Conservation (phyloP, 1,140 invertebrate genomes). For the Anastatus disparis region DNA sequence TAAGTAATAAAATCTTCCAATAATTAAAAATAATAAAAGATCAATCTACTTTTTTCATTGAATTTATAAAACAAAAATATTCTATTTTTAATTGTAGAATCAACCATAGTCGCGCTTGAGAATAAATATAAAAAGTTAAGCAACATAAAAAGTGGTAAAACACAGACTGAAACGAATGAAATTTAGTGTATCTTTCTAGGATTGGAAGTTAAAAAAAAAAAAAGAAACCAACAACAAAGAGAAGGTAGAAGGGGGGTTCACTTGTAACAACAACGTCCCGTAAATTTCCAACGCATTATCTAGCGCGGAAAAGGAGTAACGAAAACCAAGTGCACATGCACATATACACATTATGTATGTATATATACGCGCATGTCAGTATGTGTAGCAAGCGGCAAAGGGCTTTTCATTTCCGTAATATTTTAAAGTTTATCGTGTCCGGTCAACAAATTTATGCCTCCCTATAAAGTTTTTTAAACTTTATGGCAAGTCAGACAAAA, state of each 20-base stretch:
- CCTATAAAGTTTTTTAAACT: constrained; percentile 59
- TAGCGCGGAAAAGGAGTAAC: constrained; percentile 64
- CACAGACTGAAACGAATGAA: constrained; percentile 55
- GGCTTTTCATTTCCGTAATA: constrained; percentile 66
- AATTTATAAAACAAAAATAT: too few relatives aligned
- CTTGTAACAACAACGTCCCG: constrained; percentile 58
- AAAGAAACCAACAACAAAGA: not conserved
- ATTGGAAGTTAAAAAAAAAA: too few relatives aligned
- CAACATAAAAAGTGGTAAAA: constrained; percentile 16
- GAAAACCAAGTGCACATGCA: constrained; percentile 47
- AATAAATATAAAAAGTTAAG: too few relatives aligned
- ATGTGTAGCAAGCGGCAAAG: constrained; percentile 50
- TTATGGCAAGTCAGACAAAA: constrained; percentile 36
- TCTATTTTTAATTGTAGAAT: too few relatives aligned
- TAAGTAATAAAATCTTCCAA: too few relatives aligned
- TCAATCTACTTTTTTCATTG: too few relatives aligned
- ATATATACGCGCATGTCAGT: too few relatives aligned
- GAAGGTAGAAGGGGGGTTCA: constrained; percentile 50
- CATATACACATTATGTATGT: too few relatives aligned
- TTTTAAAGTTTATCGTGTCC: constrained; percentile 65
- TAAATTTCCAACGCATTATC: constrained; percentile 64
- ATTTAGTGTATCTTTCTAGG: constrained; percentile 57
- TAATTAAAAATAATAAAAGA: too few relatives aligned
- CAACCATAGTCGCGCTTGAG: too few relatives aligned
- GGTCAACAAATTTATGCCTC: constrained; percentile 60